Conservation (phyloP, 2,888 invertebrate genomes). For the Himalopsyche kuldschensis region DNA sequence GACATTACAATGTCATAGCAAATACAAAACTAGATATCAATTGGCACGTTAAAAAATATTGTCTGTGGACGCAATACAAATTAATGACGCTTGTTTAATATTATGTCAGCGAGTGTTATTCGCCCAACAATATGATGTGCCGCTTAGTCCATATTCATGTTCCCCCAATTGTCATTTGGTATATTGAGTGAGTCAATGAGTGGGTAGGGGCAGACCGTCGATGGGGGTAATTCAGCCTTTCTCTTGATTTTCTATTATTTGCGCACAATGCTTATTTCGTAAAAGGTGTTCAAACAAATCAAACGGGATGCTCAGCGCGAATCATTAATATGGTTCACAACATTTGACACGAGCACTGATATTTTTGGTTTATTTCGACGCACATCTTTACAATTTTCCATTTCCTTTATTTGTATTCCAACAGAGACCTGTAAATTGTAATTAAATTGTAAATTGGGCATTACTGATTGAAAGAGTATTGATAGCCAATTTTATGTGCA, state of each 20-base stretch:
- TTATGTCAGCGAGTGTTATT: not conserved
- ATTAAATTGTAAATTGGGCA: no score
- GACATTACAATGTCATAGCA: no score
- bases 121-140: constrained; percentile 23
- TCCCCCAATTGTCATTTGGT: not conserved
- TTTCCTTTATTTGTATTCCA: no score
- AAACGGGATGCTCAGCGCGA: not conserved
- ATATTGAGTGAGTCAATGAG: not conserved
- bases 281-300: constrained; percentile 23
- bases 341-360: not conserved
- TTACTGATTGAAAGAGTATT: no score
- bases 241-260: constrained; percentile 22
- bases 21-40: no score
- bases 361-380: no score
- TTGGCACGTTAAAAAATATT: no score
- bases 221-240: constrained; percentile 18
- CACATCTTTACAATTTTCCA: no score
- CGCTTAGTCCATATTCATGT: constrained; percentile 22
- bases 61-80: not conserved
- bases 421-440: no score
- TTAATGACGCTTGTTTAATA: not conserved
- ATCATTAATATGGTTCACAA: not conserved
- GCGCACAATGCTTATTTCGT: constrained; percentile 17
- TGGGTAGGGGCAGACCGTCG: not conserved
- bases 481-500: no score